Base-by-base conservation (phyloP, 2,888 invertebrate genomes). In the Sinodicranocentrus sp. region DNA sequence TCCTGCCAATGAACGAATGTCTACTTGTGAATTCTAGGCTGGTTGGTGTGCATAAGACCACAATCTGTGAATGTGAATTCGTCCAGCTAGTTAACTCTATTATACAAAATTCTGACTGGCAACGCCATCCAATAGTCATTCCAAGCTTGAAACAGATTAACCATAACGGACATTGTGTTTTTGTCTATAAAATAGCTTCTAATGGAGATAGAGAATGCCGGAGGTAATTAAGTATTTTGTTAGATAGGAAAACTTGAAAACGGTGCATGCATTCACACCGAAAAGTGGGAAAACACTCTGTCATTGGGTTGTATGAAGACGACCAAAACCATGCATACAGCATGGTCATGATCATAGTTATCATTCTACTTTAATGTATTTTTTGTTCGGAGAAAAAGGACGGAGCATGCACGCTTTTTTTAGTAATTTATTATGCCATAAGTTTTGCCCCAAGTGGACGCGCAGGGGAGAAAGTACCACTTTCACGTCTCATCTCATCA, bases 401-500 rank as follows among this genome's bases (percentile, higher is more conserved):
- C 3, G 57, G 63, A 33, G 23, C 63, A 33, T n/a, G 33, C 28
- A 63, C 17, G 63, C 63, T 65, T 33, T 33, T 75, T 63, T 65
- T 52, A 25, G 65, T 65, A 76, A 65, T 61, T 73, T 73, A 72
- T 72, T 59, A 59, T 72, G 21, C 17, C 67, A 48, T 75, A 63
- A 21, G 65, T 76, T 33, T 23, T 43, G 54, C 39, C 59, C 43
- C 44, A 63, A 48, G 65, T 48, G 15, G 39, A 39, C 65, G 26
- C 2, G n/a, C 39, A 61, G 19, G 65, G 54, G 52, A 75, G 63
- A 76, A 65, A 48, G 25, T 54, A 76, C 76, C 63, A 26, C 59
- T 77, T 68, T 78, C 70, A 78, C 78, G 70, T 78, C 78, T 59
- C 61, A 61, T 71, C 70, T 78, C 71, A 78, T 78, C 70, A 78